Percentiles rank a stretch among this genome's conserved stretches.
Conservation (phyloP, 2,888 invertebrate genomes). For the Sphaerophoria rueppellii region DNA sequence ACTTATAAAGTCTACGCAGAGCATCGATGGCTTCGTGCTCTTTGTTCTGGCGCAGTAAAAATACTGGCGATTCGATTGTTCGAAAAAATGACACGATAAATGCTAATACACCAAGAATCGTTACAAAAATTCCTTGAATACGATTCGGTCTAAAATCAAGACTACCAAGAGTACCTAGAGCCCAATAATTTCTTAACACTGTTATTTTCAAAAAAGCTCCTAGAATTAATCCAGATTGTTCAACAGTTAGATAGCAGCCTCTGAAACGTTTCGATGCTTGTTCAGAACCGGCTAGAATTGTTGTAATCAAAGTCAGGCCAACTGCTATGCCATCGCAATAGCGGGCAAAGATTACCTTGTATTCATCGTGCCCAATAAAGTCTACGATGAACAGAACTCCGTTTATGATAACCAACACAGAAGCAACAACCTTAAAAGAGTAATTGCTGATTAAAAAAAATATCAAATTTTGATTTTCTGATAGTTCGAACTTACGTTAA, state of each 20-base stretch:
- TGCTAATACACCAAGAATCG: conserved; percentile 74
- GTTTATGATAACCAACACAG: conserved; percentile 72
- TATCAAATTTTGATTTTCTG: background rate
- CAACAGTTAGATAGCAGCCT: conserved; percentile 75
- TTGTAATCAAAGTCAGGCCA: conserved; percentile 77
- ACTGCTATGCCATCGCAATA: conserved; percentile 78
- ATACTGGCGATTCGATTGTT: conserved; percentile 78
- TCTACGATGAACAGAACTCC: conserved; percentile 75
- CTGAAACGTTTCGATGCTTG: conserved; percentile 71
- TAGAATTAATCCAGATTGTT: conserved; percentile 75
- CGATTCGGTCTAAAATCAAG: conserved; percentile 63
- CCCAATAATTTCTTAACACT: conserved; percentile 45
- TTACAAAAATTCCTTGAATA: conserved; percentile 76
- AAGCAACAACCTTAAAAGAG: conserved; percentile 1
- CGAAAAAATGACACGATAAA: conserved; percentile 63
- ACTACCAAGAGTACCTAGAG: conserved; percentile 75
- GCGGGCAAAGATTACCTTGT: conserved; percentile 76
- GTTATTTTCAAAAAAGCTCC: conserved; percentile 74
- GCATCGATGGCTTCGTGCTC: conserved; percentile 77
- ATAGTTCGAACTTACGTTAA: conserved; percentile 6
- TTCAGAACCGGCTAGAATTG: conserved; percentile 78
- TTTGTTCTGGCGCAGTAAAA: conserved; percentile 75
- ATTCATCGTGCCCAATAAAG: too few species aligned
- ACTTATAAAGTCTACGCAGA: conserved; percentile 76
- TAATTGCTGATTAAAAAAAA: background rate